Conservation (phyloP, 2,113 vertebrate genomes). For the Equus quagga region DNA sequence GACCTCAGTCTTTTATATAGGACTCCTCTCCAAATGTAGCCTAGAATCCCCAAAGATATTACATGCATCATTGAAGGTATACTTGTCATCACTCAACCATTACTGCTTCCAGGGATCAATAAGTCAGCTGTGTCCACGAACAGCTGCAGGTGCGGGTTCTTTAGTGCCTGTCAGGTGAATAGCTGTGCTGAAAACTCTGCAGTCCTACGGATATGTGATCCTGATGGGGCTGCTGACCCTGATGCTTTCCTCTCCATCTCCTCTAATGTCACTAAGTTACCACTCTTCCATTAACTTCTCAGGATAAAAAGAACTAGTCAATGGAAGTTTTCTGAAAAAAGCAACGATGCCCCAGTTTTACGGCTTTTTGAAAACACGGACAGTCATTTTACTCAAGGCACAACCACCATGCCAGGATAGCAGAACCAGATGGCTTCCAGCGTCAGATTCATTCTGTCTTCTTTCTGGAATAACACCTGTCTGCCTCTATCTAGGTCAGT, state of each 20-base stretch:
- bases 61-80: not conserved
- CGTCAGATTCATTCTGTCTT: not conserved
- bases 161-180: fast-evolving
- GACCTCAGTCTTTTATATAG: not conserved
- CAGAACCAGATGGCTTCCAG: not conserved
- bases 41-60: not conserved
- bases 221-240: not conserved
- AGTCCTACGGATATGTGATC: not conserved
- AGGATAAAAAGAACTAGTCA: not conserved
- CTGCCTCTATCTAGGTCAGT: not conserved
- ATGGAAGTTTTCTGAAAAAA: not conserved
- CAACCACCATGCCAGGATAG: not conserved
- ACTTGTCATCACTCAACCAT: not conserved
- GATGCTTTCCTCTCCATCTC: not conserved
- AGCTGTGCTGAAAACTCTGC: too few species aligned
- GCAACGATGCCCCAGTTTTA: not conserved
- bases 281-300: not conserved
- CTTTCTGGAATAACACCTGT: not conserved
- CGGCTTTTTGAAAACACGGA: not conserved
- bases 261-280: not conserved
- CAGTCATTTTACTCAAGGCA: not conserved
- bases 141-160: not conserved
- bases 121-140: not conserved
- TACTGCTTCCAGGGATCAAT: not conserved
- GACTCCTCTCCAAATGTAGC: not conserved